Evolutionary conservation across 2,888 invertebrate genomes (phyloP).

Genomic region (Xylota segnis): DNA sequence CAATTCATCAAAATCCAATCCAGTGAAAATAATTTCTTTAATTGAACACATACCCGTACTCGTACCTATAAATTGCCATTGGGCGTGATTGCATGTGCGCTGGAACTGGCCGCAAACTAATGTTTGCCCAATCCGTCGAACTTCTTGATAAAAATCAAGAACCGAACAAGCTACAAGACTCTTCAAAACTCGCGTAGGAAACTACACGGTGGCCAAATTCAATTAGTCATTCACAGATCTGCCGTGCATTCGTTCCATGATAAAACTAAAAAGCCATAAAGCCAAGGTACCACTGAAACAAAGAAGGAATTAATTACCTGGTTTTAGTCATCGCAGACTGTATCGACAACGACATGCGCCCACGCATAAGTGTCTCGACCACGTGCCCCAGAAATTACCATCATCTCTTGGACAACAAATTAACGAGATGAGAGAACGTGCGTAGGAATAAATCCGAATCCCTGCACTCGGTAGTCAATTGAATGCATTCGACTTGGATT

Average conservation of each 20-base stretch:
- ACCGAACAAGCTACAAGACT: not conserved
- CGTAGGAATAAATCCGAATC: slow-evolving; percentile 45
- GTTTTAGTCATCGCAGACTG: slow-evolving; percentile 16
- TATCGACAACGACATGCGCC: slow-evolving; percentile 36
- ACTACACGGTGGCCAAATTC: slow-evolving; percentile 61
- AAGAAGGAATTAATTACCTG: slow-evolving; percentile 52
- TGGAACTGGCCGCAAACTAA: not conserved
- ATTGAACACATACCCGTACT: slow-evolving; percentile 38
- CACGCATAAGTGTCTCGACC: slow-evolving; percentile 36
- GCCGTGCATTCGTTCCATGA: not conserved
- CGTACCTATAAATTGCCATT: slow-evolving; percentile 29
- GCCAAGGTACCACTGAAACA: slow-evolving; percentile 6
- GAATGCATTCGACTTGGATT: slow-evolving; percentile 36
- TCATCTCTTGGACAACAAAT: slow-evolving; percentile 1
- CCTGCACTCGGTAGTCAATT: slow-evolving; percentile 24
- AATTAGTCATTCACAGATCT: slow-evolving; percentile 54
- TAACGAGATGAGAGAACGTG: slow-evolving; percentile 34
- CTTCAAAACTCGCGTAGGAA: slow-evolving; percentile 41
- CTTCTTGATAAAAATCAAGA: not conserved
- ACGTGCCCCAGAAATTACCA: slow-evolving; percentile 41
- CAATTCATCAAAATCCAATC: slow-evolving; percentile 52
- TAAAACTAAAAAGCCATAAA: not conserved
- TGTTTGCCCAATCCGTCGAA: not conserved
- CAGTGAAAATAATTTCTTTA: slow-evolving; percentile 31
- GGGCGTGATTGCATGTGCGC: slow-evolving; percentile 9